phyloP scores from a whole-genome alignment of 2,888 invertebrate species.

The Chymomyza fuscimana region DNA sequence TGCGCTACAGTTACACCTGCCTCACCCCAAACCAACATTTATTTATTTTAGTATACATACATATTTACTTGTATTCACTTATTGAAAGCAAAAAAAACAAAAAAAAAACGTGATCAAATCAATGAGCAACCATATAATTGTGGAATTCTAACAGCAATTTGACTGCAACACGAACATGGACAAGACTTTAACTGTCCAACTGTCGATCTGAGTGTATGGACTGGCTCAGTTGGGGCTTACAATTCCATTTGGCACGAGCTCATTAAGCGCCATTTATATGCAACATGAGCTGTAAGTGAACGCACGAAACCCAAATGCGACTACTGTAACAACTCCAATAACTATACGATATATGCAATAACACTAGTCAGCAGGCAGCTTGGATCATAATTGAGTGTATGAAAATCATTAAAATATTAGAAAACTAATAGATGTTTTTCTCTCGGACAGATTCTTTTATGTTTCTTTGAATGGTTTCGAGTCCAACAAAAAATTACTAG shows the following conservation, averaged over 20 bases:
- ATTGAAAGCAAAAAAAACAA: not conserved
- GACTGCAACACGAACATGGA: slow-evolving; percentile 61
- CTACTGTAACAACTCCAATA: slow-evolving; percentile 21
- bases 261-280: slow-evolving; percentile 78
- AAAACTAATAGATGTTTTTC: no score
- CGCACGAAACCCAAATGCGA: slow-evolving; percentile 37
- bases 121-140: slow-evolving; percentile 65
- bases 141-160: slow-evolving; percentile 69
- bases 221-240: slow-evolving; percentile 18
- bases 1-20: slow-evolving; percentile 33
- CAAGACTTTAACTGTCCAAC: slow-evolving; percentile 10
- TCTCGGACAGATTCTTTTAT: no score
- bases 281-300: slow-evolving; percentile 71
- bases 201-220: not conserved
- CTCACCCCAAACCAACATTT: slow-evolving; percentile 40
- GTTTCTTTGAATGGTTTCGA: no score
- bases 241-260: slow-evolving; percentile 77
- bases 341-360: not conserved
- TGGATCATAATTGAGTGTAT: not conserved
- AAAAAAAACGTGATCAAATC: slow-evolving; percentile 66
- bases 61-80: not conserved
- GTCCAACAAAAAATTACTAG: no score
- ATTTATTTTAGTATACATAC: slow-evolving; percentile 20
- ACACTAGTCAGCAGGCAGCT: not conserved
- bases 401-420: no score